A percentile compares a stretch with the other conserved stretches of the same genome.
These are phyloP conservation scores for Leptobrachium leishanense DNA, from an alignment of 2,113 vertebrate genomes.

Conservation along the genomic window DNA sequence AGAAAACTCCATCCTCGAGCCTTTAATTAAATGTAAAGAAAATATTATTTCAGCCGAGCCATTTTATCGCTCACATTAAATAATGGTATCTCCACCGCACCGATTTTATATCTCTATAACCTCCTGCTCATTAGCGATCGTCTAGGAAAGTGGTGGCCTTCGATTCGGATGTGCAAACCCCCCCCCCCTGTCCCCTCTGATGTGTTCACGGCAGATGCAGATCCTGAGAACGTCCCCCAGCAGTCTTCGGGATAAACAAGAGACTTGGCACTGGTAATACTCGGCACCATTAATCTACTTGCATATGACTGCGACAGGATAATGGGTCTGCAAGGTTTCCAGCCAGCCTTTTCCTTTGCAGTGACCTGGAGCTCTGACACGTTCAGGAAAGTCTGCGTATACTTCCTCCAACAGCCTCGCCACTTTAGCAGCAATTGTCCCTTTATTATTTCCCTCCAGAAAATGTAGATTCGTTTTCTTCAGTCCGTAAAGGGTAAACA, in stretches of 20 bases:
- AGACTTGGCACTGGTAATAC: constrained; percentile 31
- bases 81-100: no score
- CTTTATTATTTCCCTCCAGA: not conserved
- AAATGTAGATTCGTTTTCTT: not conserved
- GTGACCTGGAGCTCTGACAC: constrained; percentile 24
- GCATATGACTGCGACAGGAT: constrained; percentile 40
- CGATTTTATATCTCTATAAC: no score
- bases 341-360: constrained; percentile 41
- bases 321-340: constrained; percentile 39
- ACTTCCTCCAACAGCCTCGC: not conserved
- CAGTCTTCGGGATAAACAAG: constrained; percentile 33
- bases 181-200: not conserved
- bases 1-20: no score
- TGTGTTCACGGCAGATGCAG: not conserved
- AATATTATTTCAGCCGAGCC: no score
- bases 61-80: no score
- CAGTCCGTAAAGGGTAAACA: not conserved
- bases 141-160: not conserved
- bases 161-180: not conserved
- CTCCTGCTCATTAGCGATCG: no score
- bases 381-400: constrained; percentile 16
- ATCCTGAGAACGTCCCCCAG: constrained; percentile 30
- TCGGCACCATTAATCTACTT: constrained; percentile 32
- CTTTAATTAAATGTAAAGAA: no score
- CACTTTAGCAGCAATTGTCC: not conserved